A percentile compares a stretch with the other conserved stretches of the same genome.
These are phyloP conservation scores for Rousettus madagascariensis DNA, from an alignment of 2,797 vertebrate species.

Conservation along the genomic window DNA sequence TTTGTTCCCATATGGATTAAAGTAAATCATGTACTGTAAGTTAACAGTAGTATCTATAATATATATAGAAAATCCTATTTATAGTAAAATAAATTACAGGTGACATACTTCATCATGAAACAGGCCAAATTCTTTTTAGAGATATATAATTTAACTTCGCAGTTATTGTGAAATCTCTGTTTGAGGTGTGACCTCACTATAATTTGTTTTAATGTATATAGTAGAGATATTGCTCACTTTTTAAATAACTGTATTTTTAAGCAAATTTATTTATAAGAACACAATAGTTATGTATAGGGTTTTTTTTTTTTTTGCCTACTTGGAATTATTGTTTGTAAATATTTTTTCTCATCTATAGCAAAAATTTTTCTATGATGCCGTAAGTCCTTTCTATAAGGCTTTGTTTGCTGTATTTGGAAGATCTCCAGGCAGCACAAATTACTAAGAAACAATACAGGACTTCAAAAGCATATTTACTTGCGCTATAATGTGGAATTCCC, in stretches of 20 bases:
- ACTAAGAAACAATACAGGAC: slow-evolving; percentile 74
- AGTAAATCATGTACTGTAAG: slow-evolving; percentile 1
- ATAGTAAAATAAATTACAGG: slow-evolving; percentile 41
- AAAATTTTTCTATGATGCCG: slow-evolving; percentile 54
- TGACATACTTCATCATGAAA: slow-evolving; percentile 12
- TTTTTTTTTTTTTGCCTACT: slow-evolving; percentile 11
- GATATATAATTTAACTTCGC: slow-evolving; percentile 30
- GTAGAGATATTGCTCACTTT: slow-evolving; percentile 11
- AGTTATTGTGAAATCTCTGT: background rate
- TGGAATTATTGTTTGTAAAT: slow-evolving; percentile 78
- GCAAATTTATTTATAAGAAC: slow-evolving; percentile 63
- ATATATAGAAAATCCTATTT: background rate
- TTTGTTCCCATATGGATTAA: slow-evolving; percentile 30
- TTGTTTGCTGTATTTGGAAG: slow-evolving; percentile 79
- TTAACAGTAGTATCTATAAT: background rate
- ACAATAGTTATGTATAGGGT: slow-evolving; percentile 65
- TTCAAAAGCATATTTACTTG: slow-evolving; percentile 58
- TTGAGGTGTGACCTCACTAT: slow-evolving; percentile 9
- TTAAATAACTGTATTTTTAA: slow-evolving; percentile 42
- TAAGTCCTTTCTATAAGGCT: slow-evolving; percentile 73
- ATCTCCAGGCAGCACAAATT: slow-evolving; percentile 77
- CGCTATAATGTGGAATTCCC: slow-evolving; percentile 37
- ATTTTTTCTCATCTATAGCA: slow-evolving; percentile 64
- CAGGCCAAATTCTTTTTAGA: background rate
- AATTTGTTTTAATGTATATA: slow-evolving; percentile 55